These are phyloP conservation scores for Epinotia demarniana DNA, from an alignment of 2,888 invertebrate genomes.

Conservation along the genomic window DNA sequence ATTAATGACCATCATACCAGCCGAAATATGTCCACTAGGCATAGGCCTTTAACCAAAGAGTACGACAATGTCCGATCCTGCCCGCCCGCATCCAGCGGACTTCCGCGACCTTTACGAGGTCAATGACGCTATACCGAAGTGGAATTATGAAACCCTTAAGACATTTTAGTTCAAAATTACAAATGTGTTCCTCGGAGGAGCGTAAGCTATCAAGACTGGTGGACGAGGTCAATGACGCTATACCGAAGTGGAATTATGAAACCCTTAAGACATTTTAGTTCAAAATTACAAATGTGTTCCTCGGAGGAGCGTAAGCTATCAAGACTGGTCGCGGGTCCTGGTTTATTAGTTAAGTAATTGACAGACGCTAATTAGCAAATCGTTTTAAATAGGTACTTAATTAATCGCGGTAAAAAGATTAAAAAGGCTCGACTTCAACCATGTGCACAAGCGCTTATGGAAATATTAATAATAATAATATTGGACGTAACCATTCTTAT, in stretches of 20 bases:
- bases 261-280: background rate
- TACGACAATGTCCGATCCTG: too few species aligned
- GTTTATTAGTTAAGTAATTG: background rate
- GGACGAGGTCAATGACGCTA: too few species aligned
- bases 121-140: background rate
- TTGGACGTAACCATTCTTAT: too few species aligned
- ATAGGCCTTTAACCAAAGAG: too few species aligned
- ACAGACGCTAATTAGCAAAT: background rate
- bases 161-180: background rate
- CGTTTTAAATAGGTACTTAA: background rate
- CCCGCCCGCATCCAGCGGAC: too few species aligned
- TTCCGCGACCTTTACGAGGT: too few species aligned
- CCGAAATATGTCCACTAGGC: too few species aligned
- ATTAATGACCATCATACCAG: too few species aligned
- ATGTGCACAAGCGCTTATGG: too few species aligned
- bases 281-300: background rate
- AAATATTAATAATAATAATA: too few species aligned
- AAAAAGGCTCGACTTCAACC: too few species aligned
- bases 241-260: background rate
- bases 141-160: background rate
- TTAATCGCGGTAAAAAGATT: background rate
- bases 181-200: background rate
- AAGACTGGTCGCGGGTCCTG: background rate
- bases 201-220: background rate
- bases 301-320: background rate